phyloP scores from a whole-genome alignment of 2,113 vertebrate genomes.

The Tapirus terrestris region DNA sequence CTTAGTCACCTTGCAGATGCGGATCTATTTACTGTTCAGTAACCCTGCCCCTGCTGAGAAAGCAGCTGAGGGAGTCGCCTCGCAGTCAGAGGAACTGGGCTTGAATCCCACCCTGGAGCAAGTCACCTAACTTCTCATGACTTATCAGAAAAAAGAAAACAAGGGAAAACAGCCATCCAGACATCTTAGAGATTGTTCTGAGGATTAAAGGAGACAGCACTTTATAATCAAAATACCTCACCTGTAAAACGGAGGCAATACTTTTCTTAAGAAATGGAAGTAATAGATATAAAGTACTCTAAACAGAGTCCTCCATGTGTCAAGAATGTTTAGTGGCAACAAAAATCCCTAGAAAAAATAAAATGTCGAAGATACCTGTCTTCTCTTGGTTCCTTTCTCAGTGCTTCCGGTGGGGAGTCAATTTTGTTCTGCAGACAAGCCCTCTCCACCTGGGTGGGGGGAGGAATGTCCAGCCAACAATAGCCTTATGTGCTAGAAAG shows the following conservation, averaged over 20 bases:
- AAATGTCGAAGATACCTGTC: neutral
- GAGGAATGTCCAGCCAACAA: neutral
- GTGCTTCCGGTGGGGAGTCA: neutral
- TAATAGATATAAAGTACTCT: neutral
- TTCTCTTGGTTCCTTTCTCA: neutral
- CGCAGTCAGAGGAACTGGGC: neutral
- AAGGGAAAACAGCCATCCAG: neutral
- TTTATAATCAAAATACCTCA: slow-evolving; percentile 6
- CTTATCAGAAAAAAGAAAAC: neutral
- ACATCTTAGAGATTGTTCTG: neutral
- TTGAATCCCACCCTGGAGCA: neutral
- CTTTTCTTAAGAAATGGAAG: neutral
- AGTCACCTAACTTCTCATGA: neutral
- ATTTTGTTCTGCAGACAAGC: neutral
- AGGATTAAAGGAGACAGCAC: neutral
- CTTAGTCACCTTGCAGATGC: neutral
- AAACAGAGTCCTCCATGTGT: neutral
- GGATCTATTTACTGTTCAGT: neutral
- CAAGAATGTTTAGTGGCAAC: neutral
- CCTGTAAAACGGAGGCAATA: neutral
- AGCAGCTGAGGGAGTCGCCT: neutral
- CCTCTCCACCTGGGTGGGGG: neutral
- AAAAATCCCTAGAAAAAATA: neutral
- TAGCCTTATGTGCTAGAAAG: neutral
- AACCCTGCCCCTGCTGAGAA: neutral